Evolutionary conservation across 2,113 vertebrate species (phyloP).

Genomic region (Coregonus clupeaformis): DNA sequence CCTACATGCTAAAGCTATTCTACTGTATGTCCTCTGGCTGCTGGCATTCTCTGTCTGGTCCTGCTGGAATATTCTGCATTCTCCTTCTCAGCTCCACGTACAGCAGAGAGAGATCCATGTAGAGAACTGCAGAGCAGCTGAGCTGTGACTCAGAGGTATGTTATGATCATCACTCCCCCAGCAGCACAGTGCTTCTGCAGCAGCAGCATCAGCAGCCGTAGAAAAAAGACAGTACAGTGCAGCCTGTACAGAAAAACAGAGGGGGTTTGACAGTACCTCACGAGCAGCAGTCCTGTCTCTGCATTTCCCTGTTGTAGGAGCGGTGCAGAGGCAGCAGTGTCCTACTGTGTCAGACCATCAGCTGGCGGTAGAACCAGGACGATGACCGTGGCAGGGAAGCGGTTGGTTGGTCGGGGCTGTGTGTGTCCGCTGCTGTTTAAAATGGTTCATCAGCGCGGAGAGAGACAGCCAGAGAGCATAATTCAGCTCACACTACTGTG

Average conservation of each 20-base stretch:
- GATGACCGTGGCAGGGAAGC: conserved; percentile 39
- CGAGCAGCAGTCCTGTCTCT: conserved; percentile 23
- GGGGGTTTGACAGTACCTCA: conserved; percentile 64
- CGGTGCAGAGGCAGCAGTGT: conserved; percentile 64
- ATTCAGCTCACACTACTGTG: conserved; percentile 72
- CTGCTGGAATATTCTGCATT: not conserved
- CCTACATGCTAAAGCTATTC: not conserved
- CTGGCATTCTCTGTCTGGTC: not conserved
- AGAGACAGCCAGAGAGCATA: conserved; percentile 67
- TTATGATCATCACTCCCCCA: conserved; percentile 46
- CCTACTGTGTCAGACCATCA: conserved; percentile 56
- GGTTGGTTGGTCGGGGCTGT: conserved; percentile 11
- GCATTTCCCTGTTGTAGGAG: conserved; percentile 29
- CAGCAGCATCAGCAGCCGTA: conserved; percentile 41
- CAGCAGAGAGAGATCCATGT: not conserved
- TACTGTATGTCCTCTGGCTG: not conserved
- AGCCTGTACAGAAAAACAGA: conserved; percentile 38
- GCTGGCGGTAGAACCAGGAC: conserved; percentile 50
- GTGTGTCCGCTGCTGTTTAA: conserved; percentile 58
- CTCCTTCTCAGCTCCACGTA: not conserved
- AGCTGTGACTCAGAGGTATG: conserved; percentile 28
- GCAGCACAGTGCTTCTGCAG: conserved; percentile 57
- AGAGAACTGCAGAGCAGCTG: conserved; percentile 7
- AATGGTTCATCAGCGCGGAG: conserved; percentile 73
- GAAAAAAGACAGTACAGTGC: conserved; percentile 37